phyloP scores from a whole-genome alignment of 2,797 vertebrate species.

The Euthynnus affinis region DNA sequence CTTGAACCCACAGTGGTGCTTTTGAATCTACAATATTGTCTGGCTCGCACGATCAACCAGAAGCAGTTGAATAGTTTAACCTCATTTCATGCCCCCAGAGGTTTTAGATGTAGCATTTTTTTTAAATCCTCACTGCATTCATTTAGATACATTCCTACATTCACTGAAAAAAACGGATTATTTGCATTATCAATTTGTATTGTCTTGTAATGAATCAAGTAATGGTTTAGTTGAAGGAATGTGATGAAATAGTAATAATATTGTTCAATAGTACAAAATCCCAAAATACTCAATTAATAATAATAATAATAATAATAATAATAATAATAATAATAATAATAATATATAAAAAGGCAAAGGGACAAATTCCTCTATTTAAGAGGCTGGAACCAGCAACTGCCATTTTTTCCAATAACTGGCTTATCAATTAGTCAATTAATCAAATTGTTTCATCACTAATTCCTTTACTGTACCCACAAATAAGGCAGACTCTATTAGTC shows the following conservation, averaged over 20 bases:
- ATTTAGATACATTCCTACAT: not conserved
- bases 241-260: not conserved
- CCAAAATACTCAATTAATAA: not conserved
- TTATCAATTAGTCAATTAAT: too few species aligned
- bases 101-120: not conserved
- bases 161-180: not conserved
- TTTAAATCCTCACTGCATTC: not conserved
- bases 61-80: slow-evolving; percentile 25
- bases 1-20: slow-evolving; percentile 6
- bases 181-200: not conserved
- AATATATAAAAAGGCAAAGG: not conserved
- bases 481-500: not conserved
- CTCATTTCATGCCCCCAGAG: slow-evolving; percentile 8
- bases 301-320: not conserved
- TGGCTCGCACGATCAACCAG: slow-evolving; percentile 1
- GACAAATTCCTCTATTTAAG: too few species aligned
- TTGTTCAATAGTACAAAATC: not conserved
- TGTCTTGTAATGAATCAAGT: not conserved
- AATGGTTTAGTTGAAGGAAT: not conserved
- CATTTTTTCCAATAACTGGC: too few species aligned
- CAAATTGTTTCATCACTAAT: not conserved
- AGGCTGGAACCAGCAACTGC: too few species aligned
- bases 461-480: not conserved
- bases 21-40: slow-evolving; percentile 35
- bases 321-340: not conserved